These are phyloP conservation scores for Oncopodura yosiiana DNA, from an alignment of 1,140 invertebrate genomes.

Conservation along the genomic window DNA sequence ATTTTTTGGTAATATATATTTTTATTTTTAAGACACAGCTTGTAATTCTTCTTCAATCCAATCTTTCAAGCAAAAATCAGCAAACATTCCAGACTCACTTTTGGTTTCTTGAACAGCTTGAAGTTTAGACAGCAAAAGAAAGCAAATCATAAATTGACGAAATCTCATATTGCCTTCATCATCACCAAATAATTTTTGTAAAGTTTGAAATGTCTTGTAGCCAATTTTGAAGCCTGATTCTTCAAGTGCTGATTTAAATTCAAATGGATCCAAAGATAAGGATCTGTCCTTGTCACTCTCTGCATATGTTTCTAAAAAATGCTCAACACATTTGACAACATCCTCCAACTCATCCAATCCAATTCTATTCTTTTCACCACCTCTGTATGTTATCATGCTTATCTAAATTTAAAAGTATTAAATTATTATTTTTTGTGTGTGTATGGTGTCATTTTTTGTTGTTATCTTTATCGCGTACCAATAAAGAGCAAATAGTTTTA, in stretches of 20 bases:
- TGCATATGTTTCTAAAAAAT: background rate
- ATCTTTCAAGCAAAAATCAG: slow-evolving; percentile 11
- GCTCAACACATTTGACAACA: slow-evolving; percentile 5
- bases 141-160: background rate
- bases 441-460: no score
- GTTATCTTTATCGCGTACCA: background rate
- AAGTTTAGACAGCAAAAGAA: background rate
- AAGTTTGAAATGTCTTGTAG: slow-evolving; percentile 17
- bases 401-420: background rate
- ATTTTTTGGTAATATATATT: no score
- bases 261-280: slow-evolving; percentile 13
- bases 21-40: background rate
- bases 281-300: slow-evolving; percentile 7
- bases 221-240: slow-evolving; percentile 12
- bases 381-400: background rate
- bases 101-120: background rate
- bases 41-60: background rate
- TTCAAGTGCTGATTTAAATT: slow-evolving; percentile 5
- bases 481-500: background rate
- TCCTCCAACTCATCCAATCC: background rate
- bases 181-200: slow-evolving; percentile 2
- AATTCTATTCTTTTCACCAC: background rate
- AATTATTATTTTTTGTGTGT: background rate
- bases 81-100: background rate
- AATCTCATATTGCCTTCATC: slow-evolving; percentile 2